phyloP scores from a whole-genome alignment of 1,140 invertebrate genomes.

The Eciton burchellii region DNA sequence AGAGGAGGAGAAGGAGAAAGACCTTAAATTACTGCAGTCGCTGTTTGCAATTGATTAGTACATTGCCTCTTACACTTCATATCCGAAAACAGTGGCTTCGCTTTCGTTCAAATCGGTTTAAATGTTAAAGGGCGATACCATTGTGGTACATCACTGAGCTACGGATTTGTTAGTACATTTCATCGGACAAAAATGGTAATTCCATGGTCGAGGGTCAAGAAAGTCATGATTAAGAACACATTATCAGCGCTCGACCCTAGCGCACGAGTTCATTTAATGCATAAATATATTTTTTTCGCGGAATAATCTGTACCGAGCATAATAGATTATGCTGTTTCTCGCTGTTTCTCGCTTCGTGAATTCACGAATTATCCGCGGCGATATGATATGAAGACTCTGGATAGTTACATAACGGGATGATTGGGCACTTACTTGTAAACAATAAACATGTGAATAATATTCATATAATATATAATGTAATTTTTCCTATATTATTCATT shows the following conservation, averaged over 20 bases:
- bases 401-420: too few species aligned
- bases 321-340: conserved; percentile 48
- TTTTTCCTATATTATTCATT: background rate
- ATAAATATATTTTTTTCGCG: conserved; percentile 78
- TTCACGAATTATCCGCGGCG: background rate
- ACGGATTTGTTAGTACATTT: conserved; percentile 31
- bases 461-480: background rate
- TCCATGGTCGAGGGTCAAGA: conserved; percentile 78
- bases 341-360: background rate
- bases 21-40: conserved; percentile 41
- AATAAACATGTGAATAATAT: background rate
- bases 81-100: conserved; percentile 10
- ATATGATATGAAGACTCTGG: too few species aligned
- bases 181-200: conserved; percentile 77
- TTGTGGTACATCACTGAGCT: conserved; percentile 31
- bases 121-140: conserved; percentile 48
- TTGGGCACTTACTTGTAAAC: background rate
- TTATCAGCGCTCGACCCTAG: conserved; percentile 81
- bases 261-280: conserved; percentile 75
- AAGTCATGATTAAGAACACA: conserved; percentile 79
- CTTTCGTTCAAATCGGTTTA: conserved; percentile 28
- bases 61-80: conserved; percentile 3
- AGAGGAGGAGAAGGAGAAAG: background rate
- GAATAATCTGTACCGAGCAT: conserved; percentile 63
- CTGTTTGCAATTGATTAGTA: conserved; percentile 32